Conservation (phyloP, 2,797 vertebrate species). For the Halcyon leucocephala region DNA sequence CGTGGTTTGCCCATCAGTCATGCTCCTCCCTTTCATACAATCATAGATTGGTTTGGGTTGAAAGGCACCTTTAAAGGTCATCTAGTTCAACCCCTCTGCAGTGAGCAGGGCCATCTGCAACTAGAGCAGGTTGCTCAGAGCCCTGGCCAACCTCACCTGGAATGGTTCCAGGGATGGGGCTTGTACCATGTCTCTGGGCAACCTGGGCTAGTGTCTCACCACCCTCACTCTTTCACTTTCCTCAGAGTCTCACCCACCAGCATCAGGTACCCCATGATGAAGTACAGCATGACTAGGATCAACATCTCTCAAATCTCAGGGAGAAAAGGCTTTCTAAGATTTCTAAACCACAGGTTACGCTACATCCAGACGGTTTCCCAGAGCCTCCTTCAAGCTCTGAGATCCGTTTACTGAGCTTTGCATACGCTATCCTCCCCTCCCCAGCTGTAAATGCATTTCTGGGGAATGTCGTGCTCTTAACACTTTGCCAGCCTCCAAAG, state of each 20-base stretch:
- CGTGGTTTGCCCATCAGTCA: neutral
- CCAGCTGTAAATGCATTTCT: neutral
- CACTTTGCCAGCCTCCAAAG: neutral
- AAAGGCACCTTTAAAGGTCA: neutral
- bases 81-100: neutral
- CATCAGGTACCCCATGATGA: neutral
- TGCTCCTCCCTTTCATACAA: rapidly evolving
- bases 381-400: neutral
- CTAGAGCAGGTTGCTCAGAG: neutral
- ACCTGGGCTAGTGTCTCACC: neutral
- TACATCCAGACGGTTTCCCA: neutral
- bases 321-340: neutral
- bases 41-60: neutral
- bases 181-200: too few species aligned
- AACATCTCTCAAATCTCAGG: neutral
- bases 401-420: neutral
- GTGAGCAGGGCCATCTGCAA: neutral
- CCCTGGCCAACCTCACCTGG: neutral
- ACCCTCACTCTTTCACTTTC: neutral
- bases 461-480: neutral
- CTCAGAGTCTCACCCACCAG: rapidly evolving
- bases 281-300: neutral
- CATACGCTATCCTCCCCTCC: neutral
- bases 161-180: neutral
- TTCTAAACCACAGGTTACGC: neutral